Base-by-base conservation (phyloP, 2,113 vertebrate species). In the human region DNA sequence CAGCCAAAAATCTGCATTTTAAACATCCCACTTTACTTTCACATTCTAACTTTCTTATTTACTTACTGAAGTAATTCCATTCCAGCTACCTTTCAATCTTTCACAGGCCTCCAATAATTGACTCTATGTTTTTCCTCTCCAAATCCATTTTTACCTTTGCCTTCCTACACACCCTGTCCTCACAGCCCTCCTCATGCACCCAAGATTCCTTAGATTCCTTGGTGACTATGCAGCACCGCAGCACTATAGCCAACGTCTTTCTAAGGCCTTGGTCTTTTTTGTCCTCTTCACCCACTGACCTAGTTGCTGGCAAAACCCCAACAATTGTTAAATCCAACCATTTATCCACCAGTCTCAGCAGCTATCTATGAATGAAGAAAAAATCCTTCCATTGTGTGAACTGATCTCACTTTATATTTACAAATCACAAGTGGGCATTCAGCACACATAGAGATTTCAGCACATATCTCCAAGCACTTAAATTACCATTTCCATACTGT, bases 151-250 rank as follows among this genome's bases (percentile, higher is more conserved):
- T 75, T 83, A 61, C 12, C 55, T 94, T 93, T 81, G 27, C 32
- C 20, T 83, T 35, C 0, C 10, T 96, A 40, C 27, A 85, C n/a
- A 68, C 16, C 43, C n/a, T 27, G 2, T 72, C 27, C 68, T 93
- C 2, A 61, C 59, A 3, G 6, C 23, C 59, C 16, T 86, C 6
- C 43, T 52, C 27, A 45, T 59, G 57, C 75, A 40, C 30, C 17
- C 25, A 66, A 82, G 66, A 97, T 90, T 79, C 57, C 78, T 87
- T n/a, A 72, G 43, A 89, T 97, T 79, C 82, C 50, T 90, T 52
- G 64, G 82, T 76, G 75, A 57, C 73, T 90, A 5, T 38, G 18
- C 30, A 70, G 61, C 38, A 45, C 64, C 35, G 18, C 30, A 70
- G 61, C 38, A 45, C 64, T 35, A 0, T 92, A 57, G 61, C 38